Percentiles rank a stretch among this genome's conserved stretches.
Conservation (phyloP, 1,140 invertebrate species). For the Trichonephila inaurata region DNA sequence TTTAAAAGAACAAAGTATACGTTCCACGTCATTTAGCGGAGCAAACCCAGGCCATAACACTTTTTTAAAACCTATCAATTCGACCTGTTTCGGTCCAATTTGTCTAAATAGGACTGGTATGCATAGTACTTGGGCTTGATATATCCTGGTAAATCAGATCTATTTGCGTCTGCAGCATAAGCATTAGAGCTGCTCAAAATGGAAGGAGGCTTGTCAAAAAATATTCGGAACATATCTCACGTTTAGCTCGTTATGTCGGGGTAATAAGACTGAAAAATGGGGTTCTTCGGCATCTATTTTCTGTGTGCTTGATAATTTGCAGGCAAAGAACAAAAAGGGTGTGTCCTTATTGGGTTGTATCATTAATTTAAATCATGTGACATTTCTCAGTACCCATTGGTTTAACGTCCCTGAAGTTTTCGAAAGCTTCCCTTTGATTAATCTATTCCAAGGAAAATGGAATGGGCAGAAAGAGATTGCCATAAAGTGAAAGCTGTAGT, state of each 20-base stretch:
- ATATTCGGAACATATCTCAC: constrained; percentile 43
- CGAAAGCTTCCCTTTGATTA: constrained; percentile 22
- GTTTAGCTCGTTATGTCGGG: constrained; percentile 32
- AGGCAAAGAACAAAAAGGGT: constrained; percentile 44
- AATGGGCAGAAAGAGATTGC: neutral
- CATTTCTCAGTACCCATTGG: constrained; percentile 47
- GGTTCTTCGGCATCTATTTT: constrained; percentile 39
- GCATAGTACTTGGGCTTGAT: neutral
- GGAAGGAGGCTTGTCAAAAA: constrained; percentile 34
- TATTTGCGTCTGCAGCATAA: neutral
- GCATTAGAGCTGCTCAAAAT: neutral
- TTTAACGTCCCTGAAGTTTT: neutral
- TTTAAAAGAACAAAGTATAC: constrained; percentile 38
- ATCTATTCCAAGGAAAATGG: neutral
- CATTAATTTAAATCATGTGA: constrained; percentile 65
- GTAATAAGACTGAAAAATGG: constrained; percentile 59
- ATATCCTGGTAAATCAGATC: constrained; percentile 6
- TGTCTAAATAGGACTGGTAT: constrained; percentile 21
- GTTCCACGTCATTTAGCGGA: constrained; percentile 21
- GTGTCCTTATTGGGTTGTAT: constrained; percentile 34
- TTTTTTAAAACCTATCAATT: constrained; percentile 16
- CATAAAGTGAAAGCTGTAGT: neutral
- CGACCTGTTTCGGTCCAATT: constrained; percentile 22
- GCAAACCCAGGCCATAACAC: constrained; percentile 19
- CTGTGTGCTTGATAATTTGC: constrained; percentile 42